phyloP scores from a whole-genome alignment of 2,797 vertebrate genomes.

The Philypnodon macrostomus region DNA sequence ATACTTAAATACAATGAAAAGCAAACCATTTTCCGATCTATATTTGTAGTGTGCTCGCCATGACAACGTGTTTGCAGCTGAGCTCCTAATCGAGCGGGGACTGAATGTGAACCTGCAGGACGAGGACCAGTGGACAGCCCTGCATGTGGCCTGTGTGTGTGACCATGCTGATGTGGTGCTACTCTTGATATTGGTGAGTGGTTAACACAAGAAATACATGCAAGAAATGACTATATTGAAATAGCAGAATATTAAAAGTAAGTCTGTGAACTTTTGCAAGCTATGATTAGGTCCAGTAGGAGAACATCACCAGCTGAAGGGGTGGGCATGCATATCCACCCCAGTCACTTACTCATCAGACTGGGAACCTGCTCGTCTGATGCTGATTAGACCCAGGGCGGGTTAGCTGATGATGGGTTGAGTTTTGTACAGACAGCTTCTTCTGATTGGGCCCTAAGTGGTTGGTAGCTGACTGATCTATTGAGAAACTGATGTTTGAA shows the following conservation, averaged over 20 bases:
- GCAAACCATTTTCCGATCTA: neutral
- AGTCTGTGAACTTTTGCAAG: too few species aligned
- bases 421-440: too few species aligned
- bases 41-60: conserved; percentile 87
- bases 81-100: conserved; percentile 89
- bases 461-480: conserved; percentile 29
- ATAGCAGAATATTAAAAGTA: conserved; percentile 35
- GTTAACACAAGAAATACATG: conserved; percentile 8
- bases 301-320: conserved; percentile 57
- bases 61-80: conserved; percentile 90
- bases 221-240: conserved; percentile 25
- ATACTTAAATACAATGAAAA: neutral
- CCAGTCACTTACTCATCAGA: conserved; percentile 35
- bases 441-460: conserved; percentile 64
- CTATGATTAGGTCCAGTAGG: conserved; percentile 55
- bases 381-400: conserved; percentile 64
- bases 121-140: conserved; percentile 91
- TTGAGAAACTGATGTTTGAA: conserved; percentile 49
- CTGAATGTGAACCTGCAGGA: conserved; percentile 91
- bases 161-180: conserved; percentile 89
- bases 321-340: conserved; percentile 46
- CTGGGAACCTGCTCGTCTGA: conserved; percentile 20
- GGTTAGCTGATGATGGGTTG: conserved; percentile 26
- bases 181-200: conserved; percentile 87
- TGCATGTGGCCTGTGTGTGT: conserved; percentile 90